Conservation (phyloP, 1,140 invertebrate species). For the Myzus persicae region DNA sequence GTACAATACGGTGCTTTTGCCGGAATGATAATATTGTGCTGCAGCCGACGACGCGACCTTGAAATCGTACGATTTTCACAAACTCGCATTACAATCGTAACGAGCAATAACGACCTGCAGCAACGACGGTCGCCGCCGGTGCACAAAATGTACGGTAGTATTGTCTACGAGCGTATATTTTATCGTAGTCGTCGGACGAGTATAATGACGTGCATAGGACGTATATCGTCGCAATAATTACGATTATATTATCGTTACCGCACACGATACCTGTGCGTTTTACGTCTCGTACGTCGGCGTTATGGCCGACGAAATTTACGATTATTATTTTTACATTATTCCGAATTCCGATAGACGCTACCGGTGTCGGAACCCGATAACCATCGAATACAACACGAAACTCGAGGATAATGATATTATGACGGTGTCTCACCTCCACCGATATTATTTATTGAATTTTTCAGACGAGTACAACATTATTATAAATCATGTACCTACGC, state of each 20-base stretch:
- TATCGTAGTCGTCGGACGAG: too few relatives aligned
- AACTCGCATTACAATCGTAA: constrained; percentile 1
- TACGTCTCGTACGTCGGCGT: not conserved
- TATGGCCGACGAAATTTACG: not conserved
- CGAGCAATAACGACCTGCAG: not conserved
- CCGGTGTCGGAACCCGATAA: too few relatives aligned
- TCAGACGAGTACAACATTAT: not conserved
- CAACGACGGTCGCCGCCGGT: not conserved
- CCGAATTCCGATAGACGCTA: not conserved
- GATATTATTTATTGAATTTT: not conserved
- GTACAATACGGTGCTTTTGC: not conserved
- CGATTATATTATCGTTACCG: not conserved
- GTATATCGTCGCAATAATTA: too few relatives aligned
- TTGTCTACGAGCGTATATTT: too few relatives aligned
- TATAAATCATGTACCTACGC: too few relatives aligned
- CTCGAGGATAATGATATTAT: not conserved
- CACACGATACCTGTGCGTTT: not conserved
- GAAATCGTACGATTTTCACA: not conserved
- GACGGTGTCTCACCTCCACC: not conserved
- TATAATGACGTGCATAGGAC: too few relatives aligned
- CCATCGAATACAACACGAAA: not conserved
- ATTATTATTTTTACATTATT: not conserved
- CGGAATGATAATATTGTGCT: not conserved
- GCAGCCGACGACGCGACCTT: not conserved
- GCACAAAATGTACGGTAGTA: too few relatives aligned